Conservation (phyloP, 2,113 vertebrate genomes). For the Procavia capensis region DNA sequence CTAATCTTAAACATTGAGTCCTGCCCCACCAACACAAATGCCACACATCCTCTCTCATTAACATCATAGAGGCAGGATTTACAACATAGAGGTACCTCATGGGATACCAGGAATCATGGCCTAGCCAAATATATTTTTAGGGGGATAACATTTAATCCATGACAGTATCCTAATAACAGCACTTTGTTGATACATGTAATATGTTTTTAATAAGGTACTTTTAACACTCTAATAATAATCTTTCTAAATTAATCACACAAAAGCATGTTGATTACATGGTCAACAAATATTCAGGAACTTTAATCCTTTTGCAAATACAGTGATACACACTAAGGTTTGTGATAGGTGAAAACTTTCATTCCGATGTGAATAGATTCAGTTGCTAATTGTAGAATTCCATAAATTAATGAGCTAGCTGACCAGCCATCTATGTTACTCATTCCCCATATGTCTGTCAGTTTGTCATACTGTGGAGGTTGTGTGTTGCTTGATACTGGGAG, state of each 20-base stretch:
- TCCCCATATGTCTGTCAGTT: no score
- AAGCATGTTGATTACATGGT: background rate
- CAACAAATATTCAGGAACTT: background rate
- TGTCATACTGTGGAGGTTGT: no score
- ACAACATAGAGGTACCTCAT: no score
- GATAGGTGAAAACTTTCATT: background rate
- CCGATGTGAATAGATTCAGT: background rate
- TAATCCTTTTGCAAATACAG: background rate
- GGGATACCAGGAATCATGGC: no score
- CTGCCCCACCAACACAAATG: no score
- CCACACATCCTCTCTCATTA: no score
- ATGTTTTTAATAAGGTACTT: slow-evolving; percentile 54
- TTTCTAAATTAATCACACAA: slow-evolving; percentile 70
- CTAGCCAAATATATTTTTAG: no score
- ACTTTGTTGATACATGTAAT: slow-evolving; percentile 39
- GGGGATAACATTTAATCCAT: no score
- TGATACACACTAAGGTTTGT: background rate
- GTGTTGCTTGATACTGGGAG: no score
- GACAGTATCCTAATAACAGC: slow-evolving; percentile 22
- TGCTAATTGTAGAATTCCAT: background rate
- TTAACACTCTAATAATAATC: slow-evolving; percentile 60
- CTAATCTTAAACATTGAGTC: no score
- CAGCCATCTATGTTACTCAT: no score
- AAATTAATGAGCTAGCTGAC: background rate
- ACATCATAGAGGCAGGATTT: no score